These are phyloP conservation scores for Myotis lucifugus DNA, from an alignment of 2,113 vertebrate species.

Conservation along the genomic window DNA sequence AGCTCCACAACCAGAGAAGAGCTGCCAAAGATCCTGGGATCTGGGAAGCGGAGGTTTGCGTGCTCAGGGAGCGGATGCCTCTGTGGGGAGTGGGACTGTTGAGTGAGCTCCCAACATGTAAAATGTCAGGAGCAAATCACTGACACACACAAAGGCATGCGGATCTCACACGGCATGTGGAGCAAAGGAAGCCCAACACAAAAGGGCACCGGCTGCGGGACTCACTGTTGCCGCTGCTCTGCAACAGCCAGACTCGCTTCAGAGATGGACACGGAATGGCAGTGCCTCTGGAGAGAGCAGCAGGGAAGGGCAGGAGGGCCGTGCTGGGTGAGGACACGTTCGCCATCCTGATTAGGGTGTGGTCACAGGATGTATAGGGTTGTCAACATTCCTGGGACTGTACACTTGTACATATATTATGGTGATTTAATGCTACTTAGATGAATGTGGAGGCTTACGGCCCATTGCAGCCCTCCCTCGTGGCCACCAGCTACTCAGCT, in stretches of 20 bases:
- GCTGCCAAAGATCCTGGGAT: neutral
- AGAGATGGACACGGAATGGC: neutral
- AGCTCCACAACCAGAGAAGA: neutral
- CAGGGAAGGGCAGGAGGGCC: neutral
- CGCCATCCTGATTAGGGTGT: neutral
- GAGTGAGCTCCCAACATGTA: neutral
- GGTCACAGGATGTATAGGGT: neutral
- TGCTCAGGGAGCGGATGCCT: neutral
- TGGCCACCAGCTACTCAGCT: neutral
- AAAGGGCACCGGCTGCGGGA: fast-evolving
- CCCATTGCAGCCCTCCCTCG: fast-evolving
- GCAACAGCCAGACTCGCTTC: neutral
- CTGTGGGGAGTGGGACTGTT: neutral
- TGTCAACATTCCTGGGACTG: neutral
- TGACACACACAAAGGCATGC: neutral
- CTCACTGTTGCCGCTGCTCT: fast-evolving
- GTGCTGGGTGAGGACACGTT: neutral
- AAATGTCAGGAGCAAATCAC: too few species aligned
- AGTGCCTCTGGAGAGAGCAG: neutral
- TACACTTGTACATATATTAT: neutral
- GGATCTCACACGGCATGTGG: neutral
- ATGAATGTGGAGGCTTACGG: neutral
- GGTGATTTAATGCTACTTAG: neutral
- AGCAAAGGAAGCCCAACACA: neutral
- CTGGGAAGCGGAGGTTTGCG: neutral